Evolutionary conservation across 2,888 invertebrate genomes (phyloP), one percentile per base, ranked within the genome.

Genomic region (Seira sanloemensis): DNA sequence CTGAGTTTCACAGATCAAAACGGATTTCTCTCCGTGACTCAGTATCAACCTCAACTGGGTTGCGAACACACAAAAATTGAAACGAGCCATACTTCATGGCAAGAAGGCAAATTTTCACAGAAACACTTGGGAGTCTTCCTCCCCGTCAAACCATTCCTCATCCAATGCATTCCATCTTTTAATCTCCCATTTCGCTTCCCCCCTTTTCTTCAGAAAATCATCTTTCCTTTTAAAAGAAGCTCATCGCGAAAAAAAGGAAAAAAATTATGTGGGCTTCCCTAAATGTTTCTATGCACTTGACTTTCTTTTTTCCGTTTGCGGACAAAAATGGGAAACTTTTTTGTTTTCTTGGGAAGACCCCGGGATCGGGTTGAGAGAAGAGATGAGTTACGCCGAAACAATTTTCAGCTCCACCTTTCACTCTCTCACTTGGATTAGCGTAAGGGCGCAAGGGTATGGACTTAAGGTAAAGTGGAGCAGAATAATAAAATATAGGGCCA

Each of bases 11-110:
- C 81, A 81, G 71, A 71, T 65, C 65, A 71, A 62, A 71, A 75
- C 76, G 76, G 81, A 81, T 81, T 65, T 81, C 71, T 75, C 76
- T 76, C 76, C 76, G 75, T 76, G 66, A 81, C 69, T 75, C 76
- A 69, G 81, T 75, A 76, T 75, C 75, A 81, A 81, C 81, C 76
- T 81, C 76, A 71, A 46, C 25, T 50, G 71, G 77, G 72, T 77
- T 82, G 76, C 76, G 72, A 82, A 77, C 82, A 82, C 82, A 82
- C 77, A 76, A 65, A 65, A 76, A 50, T 82, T 76, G 82, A 76
- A 76, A 72, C 65, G 46, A 21, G 82, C 76, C 82, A 82, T 82
- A 24, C 24, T 72, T 72, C 37, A 72, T 76, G 82, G 76, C 82
- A 26, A 62, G 18, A 82, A 69, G 82, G 82, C 76, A 72, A 72